A percentile compares a stretch with the other conserved stretches of the same genome.
phyloP scores from a whole-genome alignment of 2,888 invertebrate species.

The Tuberolachnus salignus region DNA sequence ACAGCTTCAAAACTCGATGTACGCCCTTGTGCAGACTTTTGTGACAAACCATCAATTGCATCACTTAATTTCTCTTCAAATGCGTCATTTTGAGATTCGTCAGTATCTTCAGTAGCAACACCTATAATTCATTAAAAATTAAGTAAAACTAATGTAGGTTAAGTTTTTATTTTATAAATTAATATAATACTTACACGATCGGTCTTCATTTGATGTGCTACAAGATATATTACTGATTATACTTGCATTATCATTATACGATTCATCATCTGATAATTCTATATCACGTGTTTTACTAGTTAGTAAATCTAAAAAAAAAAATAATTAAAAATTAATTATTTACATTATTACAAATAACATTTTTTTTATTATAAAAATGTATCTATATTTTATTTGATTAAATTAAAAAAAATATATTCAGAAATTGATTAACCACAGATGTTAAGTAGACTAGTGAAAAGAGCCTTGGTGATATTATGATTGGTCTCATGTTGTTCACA shows the following conservation, averaged over 20 bases:
- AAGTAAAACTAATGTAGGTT: background rate
- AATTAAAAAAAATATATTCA: no score
- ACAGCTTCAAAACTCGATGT: constrained; percentile 74
- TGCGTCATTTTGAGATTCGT: constrained; percentile 71
- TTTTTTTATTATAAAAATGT: background rate
- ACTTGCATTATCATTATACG: constrained; percentile 79
- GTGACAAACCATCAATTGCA: constrained; percentile 84
- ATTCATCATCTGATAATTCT: constrained; percentile 74
- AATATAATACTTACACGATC: constrained; percentile 17
- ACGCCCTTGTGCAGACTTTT: constrained; percentile 85
- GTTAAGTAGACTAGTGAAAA: no score
- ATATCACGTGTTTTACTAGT: constrained; percentile 44
- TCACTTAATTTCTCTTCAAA: constrained; percentile 89
- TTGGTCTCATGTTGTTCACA: no score
- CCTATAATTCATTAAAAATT: constrained; percentile 24
- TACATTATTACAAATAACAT: background rate
- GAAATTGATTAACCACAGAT: no score
- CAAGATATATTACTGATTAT: constrained; percentile 81
- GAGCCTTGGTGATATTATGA: no score
- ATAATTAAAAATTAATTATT: background rate
- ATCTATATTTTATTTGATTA: background rate
- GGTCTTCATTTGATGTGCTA: constrained; percentile 70
- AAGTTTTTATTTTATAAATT: background rate
- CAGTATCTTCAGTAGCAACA: constrained; percentile 63
- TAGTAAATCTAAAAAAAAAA: constrained; percentile 35